phyloP scores from a whole-genome alignment of 1,140 invertebrate genomes.

The Ericerus pela region DNA sequence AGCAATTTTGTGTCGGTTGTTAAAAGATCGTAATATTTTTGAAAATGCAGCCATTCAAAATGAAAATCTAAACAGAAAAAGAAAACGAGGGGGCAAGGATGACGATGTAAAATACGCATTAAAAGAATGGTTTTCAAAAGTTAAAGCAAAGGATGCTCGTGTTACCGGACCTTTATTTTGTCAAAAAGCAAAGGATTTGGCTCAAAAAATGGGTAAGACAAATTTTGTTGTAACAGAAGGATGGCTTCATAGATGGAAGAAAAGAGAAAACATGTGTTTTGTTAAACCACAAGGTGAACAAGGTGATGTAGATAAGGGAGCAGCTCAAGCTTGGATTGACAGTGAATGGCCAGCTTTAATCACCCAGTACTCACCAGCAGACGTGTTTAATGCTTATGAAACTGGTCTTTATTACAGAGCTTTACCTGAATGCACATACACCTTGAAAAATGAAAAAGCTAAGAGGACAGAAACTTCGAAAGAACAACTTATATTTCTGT shows the following conservation, averaged over 20 bases:
- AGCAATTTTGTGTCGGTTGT: not conserved
- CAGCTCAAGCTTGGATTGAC: not conserved
- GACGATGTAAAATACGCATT: conserved; percentile 27
- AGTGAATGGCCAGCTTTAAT: not conserved
- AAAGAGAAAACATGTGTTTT: conserved; percentile 24
- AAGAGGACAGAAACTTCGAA: conserved; percentile 29
- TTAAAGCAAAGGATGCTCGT: conserved; percentile 26
- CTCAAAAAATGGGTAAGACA: conserved; percentile 10
- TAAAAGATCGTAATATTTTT: not conserved
- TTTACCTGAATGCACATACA: conserved; percentile 26
- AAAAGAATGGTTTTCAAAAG: conserved; percentile 24
- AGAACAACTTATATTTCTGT: conserved; percentile 29
- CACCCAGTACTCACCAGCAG: not conserved
- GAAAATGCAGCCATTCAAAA: not conserved
- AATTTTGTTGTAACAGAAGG: conserved; percentile 3
- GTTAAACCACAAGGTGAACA: not conserved
- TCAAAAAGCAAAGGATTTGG: conserved; percentile 27
- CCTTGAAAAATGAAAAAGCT: conserved; percentile 28
- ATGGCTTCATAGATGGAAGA: conserved; percentile 24
- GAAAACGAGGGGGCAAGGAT: not conserved
- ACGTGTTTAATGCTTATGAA: conserved; percentile 31
- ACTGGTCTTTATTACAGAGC: conserved; percentile 30
- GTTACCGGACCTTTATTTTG: conserved; percentile 27
- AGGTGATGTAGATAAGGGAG: conserved; percentile 18
- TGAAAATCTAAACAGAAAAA: not conserved